Base-by-base conservation (phyloP, 2,888 invertebrate genomes). In the Hydrotaea diabolus region DNA sequence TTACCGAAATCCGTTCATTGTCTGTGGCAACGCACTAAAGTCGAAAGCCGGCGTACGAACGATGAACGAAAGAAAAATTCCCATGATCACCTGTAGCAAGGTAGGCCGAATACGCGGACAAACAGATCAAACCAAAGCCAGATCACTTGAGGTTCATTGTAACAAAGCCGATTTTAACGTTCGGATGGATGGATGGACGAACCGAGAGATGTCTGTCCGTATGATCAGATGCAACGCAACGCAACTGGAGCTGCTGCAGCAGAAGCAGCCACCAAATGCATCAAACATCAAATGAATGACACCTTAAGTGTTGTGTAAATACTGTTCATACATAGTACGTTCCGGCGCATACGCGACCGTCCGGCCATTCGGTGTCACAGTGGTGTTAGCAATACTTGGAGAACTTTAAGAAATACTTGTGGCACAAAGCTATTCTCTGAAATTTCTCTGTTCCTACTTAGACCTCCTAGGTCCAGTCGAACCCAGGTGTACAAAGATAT, bases 221-320 rank as follows among this genome's bases (percentile, higher is more conserved):
- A 26, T 62, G 21, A 43, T 13, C 73, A 57, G 7, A 62, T 31
- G 62, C 62, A 13, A 39, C 15, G 15, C 39, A 17, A 49, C 55
- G 73, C 64, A 64, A 79, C 66, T 69, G 57, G 43, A 66, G 74
- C 66, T 57, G 75, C 72, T 77, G 69, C 80, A 73, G 36, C 71
- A 39, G 43, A 23, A 74, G 57, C 43, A 19, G n/a, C 77, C 77
- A 69, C 69, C 62, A 73, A 80, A 57, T 49, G 78, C 75, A 81
- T 81, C 71, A 78, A 43, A 81, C 49, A 78, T 81, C 76, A 78
- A 78, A 78, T 75, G 77, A 84, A 75, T 81, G 81, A 84, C 84
- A 84, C 84, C 59, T 81, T 81, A 84, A 84, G 81, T 84, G 84
- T 78, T 84, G 81, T 76, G 72, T 84, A 84, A 84, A 84, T 77